phyloP scores from a whole-genome alignment of 2,113 vertebrate genomes.

The Irena cyanogastra region DNA sequence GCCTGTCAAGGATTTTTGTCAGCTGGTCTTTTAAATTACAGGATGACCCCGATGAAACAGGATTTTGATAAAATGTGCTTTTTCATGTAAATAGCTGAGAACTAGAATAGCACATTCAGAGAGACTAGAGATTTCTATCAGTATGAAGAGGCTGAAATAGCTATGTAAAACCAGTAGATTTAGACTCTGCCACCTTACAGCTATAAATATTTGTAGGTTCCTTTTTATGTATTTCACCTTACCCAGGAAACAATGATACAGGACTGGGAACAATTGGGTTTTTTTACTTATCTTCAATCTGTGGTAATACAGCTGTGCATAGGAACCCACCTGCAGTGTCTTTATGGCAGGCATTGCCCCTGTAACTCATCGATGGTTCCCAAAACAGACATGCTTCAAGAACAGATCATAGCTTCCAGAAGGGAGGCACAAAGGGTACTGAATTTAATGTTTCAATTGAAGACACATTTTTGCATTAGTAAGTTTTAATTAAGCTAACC shows the following conservation, averaged over 20 bases:
- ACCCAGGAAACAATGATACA: background rate
- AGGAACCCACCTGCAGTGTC: background rate
- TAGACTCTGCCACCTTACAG: background rate
- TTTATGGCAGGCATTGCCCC: background rate
- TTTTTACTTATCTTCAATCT: background rate
- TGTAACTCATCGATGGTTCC: background rate
- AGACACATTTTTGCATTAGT: background rate
- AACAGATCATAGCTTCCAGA: background rate
- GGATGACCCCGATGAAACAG: background rate
- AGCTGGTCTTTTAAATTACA: conserved; percentile 8
- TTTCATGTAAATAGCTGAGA: background rate
- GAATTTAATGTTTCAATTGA: background rate
- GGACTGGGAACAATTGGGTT: fast-evolving
- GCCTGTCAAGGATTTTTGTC: background rate
- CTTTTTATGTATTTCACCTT: background rate
- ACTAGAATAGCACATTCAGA: background rate
- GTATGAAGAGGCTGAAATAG: background rate
- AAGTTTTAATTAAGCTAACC: background rate
- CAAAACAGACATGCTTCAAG: background rate
- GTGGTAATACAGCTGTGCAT: background rate
- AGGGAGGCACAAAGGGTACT: background rate
- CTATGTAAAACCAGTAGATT: background rate
- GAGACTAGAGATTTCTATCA: background rate
- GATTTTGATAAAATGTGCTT: background rate
- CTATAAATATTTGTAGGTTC: background rate